These are phyloP conservation scores for Syrmaticus mikado DNA, from an alignment of 2,113 vertebrate species.

Conservation along the genomic window DNA sequence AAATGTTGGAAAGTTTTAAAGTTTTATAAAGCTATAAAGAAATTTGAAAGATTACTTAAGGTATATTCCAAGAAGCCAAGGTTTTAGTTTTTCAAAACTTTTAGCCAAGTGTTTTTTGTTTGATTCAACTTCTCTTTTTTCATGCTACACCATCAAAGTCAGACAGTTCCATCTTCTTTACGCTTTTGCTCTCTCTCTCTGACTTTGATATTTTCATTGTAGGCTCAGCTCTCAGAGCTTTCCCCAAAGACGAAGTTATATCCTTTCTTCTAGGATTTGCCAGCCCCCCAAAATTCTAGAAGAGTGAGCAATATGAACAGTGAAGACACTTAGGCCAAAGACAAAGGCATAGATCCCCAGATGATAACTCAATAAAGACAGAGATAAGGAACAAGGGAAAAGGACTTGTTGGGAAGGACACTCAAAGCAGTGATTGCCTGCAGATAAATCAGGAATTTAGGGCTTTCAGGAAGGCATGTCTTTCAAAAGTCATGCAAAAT, in stretches of 20 bases:
- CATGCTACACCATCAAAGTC: constrained; percentile 5
- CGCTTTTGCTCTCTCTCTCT: neutral
- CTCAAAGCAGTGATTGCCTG: neutral
- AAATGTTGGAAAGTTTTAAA: neutral
- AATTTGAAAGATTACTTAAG: neutral
- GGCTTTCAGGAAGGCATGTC: neutral
- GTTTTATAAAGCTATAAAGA: neutral
- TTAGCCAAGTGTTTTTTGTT: neutral
- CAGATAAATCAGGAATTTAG: neutral
- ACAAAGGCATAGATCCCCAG: neutral
- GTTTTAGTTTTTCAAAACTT: neutral
- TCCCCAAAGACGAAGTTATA: constrained; percentile 18
- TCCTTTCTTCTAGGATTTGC: neutral
- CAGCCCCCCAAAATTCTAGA: constrained; percentile 46
- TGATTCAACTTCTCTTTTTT: neutral
- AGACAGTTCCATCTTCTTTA: neutral
- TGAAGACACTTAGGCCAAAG: neutral
- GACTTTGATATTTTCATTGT: constrained; percentile 28
- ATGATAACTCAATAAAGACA: neutral
- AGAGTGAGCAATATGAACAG: neutral
- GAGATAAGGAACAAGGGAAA: neutral
- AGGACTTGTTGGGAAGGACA: neutral
- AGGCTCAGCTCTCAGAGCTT: constrained; percentile 8
- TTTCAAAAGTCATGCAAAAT: neutral
- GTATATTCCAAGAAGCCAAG: neutral